phyloP scores from a whole-genome alignment of 1,140 invertebrate species.

The Drosophila azteca region DNA sequence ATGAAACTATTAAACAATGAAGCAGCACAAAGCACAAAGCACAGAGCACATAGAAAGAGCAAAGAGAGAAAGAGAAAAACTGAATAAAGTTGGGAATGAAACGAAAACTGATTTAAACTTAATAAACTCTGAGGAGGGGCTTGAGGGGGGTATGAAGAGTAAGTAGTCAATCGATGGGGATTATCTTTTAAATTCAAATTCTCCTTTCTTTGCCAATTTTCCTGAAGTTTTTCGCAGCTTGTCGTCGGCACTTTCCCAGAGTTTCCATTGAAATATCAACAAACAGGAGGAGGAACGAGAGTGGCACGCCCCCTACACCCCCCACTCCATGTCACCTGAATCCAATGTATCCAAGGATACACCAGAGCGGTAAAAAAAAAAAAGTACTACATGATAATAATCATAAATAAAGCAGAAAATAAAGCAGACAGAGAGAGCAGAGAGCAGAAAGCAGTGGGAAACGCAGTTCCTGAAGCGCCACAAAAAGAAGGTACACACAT shows the following conservation, averaged over 20 bases:
- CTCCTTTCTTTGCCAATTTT: too few relatives aligned
- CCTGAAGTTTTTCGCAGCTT: too few relatives aligned
- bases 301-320: too few relatives aligned
- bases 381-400: constrained; percentile 42
- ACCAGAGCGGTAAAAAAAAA: constrained; percentile 15
- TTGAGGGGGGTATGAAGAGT: too few relatives aligned
- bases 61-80: background rate
- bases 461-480: background rate
- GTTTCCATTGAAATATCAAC: too few relatives aligned
- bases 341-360: constrained; percentile 1
- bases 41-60: background rate
- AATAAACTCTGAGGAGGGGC: too few relatives aligned
- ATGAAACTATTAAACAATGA: constrained; percentile 56
- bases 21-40: constrained; percentile 1
- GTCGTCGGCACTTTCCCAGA: too few relatives aligned
- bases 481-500: constrained; percentile 18
- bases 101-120: too few relatives aligned
- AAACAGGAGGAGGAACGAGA: too few relatives aligned
- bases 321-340: constrained; percentile 1
- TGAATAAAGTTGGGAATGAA: too few relatives aligned
- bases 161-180: too few relatives aligned
- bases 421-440: background rate
- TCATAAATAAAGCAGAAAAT: constrained; percentile 43
- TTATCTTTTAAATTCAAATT: too few relatives aligned
- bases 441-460: constrained; percentile 1